These are phyloP conservation scores for Rhodophaea formosa DNA, from an alignment of 2,888 invertebrate species.

Conservation along the genomic window DNA sequence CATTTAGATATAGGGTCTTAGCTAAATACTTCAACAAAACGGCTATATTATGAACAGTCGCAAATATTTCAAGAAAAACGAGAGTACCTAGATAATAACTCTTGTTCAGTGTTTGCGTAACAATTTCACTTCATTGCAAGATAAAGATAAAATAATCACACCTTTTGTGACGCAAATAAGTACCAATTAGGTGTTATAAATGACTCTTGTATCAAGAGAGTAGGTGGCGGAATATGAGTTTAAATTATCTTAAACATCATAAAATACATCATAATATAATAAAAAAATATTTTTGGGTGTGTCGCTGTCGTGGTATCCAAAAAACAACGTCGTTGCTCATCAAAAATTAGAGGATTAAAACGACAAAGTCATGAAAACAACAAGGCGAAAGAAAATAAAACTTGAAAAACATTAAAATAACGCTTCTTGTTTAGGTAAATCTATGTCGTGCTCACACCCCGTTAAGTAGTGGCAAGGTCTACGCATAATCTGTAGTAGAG, in stretches of 20 bases:
- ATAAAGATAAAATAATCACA: conserved; percentile 20
- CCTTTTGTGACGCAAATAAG: conserved; percentile 29
- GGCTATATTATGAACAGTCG: not conserved
- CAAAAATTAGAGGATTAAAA: no score
- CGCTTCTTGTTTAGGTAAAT: conserved; percentile 29
- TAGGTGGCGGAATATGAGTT: not conserved
- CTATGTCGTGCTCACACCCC: conserved; percentile 45
- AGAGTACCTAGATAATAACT: not conserved
- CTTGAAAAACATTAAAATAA: not conserved
- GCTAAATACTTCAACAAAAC: not conserved
- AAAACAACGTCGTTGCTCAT: no score
- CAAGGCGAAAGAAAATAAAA: not conserved
- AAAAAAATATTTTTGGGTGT: no score
- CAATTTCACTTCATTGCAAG: conserved; percentile 5
- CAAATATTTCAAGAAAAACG: not conserved
- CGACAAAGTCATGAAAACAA: no score
- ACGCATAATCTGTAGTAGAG: conserved; percentile 37
- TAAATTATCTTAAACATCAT: no score
- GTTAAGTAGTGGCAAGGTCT: conserved; percentile 66
- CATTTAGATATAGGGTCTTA: no score
- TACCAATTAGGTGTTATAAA: not conserved
- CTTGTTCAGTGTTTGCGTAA: not conserved
- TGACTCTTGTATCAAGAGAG: not conserved
- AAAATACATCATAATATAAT: no score
- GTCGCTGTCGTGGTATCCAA: no score